Percentiles rank a stretch among this genome's conserved stretches.
phyloP scores from a whole-genome alignment of 2,888 invertebrate species.

The Petrophora chlorosata region DNA sequence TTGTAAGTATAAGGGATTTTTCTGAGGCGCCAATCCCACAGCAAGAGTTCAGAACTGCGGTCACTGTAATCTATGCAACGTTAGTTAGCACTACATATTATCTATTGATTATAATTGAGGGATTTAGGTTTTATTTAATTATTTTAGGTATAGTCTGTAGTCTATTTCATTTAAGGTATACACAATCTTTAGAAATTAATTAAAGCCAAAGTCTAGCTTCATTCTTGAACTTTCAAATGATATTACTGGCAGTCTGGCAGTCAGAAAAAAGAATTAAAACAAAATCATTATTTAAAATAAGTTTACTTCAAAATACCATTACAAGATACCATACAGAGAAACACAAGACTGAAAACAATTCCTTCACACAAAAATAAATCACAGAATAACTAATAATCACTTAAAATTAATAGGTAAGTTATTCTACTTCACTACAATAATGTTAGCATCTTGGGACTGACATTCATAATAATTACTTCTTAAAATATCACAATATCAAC shows the following conservation, averaged over 20 bases:
- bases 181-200: no score
- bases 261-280: conserved; percentile 17
- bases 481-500: conserved; percentile 81
- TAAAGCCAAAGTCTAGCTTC: no score
- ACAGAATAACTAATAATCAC: conserved; percentile 60
- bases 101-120: no score
- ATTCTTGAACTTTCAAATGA: no score
- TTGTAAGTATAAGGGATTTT: background rate
- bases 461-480: conserved; percentile 56
- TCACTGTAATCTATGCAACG: no score
- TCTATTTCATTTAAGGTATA: no score
- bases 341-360: conserved; percentile 70
- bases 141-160: no score
- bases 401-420: conserved; percentile 54
- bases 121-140: no score
- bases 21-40: no score
- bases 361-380: conserved; percentile 72
- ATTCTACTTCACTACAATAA: conserved; percentile 37
- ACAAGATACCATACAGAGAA: conserved; percentile 53
- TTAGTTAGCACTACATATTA: no score
- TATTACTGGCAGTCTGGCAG: no score
- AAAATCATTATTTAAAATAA: conserved; percentile 66
- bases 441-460: conserved; percentile 62
- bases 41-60: no score
- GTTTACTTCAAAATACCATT: conserved; percentile 70